Conservation (phyloP, 2,888 invertebrate genomes). For the Lasioglossum zephyrum region DNA sequence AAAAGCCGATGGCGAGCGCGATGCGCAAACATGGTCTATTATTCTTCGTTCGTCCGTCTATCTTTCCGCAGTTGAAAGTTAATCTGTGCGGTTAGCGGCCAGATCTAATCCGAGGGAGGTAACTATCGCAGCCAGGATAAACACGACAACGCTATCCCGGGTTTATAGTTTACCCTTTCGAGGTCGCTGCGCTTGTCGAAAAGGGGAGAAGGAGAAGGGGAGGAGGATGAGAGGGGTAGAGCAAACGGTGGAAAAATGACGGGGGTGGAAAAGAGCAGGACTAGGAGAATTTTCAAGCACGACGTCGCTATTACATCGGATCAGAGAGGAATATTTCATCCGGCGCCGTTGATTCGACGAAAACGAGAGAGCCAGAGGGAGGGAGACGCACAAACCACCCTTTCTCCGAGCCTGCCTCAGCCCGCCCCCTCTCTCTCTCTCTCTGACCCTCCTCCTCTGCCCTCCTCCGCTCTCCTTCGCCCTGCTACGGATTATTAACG, state of each 20-base stretch:
- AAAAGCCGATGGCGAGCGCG: neutral
- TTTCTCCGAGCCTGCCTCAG: conserved; percentile 9
- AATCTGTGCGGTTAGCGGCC: conserved; percentile 55
- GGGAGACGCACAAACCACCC: conserved; percentile 35
- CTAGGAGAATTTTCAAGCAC: conserved; percentile 77
- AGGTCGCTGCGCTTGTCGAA: conserved; percentile 15
- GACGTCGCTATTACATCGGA: conserved; percentile 82
- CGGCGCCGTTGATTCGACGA: conserved; percentile 68
- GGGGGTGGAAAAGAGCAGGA: conserved; percentile 52
- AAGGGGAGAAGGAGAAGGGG: neutral
- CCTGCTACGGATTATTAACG: conserved; percentile 82
- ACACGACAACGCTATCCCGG: conserved; percentile 41
- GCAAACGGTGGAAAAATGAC: conserved; percentile 27
- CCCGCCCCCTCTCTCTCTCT: conserved; percentile 32
- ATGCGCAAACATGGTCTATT: neutral
- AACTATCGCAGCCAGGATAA: conserved; percentile 56
- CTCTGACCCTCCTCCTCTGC: conserved; percentile 43
- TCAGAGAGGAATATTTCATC: conserved; percentile 83
- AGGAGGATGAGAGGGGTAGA: neutral
- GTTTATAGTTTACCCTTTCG: conserved; percentile 23
- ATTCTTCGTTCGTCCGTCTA: conserved; percentile 1
- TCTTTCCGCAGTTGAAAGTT: conserved; percentile 43
- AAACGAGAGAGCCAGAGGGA: conserved; percentile 59
- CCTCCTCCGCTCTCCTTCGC: conserved; percentile 51
- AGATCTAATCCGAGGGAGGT: conserved; percentile 60